Evolutionary conservation across 2,888 invertebrate genomes (phyloP).

Genomic region (Tipula confusa): DNA sequence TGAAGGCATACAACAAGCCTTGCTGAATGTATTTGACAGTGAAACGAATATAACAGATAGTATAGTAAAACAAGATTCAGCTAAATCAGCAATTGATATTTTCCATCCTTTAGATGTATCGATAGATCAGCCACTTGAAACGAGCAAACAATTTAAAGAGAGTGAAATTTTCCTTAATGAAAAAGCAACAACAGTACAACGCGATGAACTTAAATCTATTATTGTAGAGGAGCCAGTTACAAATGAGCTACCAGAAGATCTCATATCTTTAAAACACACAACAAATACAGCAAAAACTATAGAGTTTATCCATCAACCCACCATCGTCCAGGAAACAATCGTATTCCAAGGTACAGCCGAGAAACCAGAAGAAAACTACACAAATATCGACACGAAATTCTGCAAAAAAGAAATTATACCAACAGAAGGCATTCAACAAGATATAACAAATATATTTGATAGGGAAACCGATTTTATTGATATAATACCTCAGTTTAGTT

Average conservation of each 20-base stretch:
- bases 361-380: background rate
- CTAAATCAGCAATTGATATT: background rate
- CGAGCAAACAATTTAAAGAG: background rate
- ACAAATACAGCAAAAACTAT: background rate
- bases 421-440: background rate
- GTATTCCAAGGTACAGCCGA: background rate
- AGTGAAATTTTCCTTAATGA: background rate
- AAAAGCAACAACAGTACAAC: background rate
- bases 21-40: slow-evolving; percentile 51
- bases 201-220: background rate
- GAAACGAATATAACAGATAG: slow-evolving; percentile 41
- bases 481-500: background rate
- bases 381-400: background rate
- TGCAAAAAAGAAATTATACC: background rate
- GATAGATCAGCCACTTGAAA: background rate
- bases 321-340: background rate
- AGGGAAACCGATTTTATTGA: background rate
- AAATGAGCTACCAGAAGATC: background rate
- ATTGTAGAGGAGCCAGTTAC: background rate
- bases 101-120: background rate
- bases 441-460: background rate
- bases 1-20: slow-evolving; percentile 45
- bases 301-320: background rate
- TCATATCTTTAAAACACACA: background rate
- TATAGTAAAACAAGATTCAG: background rate